A percentile compares a stretch with the other conserved stretches of the same genome.
phyloP scores from a whole-genome alignment of 2,797 vertebrate genomes.

The Eptatretus atami region DNA sequence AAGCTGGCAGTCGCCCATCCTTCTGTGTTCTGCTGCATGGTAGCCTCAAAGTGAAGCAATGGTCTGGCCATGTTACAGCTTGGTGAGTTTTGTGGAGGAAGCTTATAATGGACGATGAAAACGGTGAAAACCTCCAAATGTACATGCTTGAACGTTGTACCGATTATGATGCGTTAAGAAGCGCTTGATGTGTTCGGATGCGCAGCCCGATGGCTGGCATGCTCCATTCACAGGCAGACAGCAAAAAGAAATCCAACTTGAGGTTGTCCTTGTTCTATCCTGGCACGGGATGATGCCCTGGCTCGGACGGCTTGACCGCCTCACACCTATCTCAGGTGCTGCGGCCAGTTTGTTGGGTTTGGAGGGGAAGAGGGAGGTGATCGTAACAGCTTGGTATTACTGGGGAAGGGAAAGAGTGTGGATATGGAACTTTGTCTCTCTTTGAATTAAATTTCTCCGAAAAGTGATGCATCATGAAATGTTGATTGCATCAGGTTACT shows the following conservation, averaged over 20 bases:
- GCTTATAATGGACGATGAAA: no score
- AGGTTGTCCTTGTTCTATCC: conserved; percentile 98
- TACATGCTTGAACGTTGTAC: no score
- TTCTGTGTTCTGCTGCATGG: conserved; percentile 89
- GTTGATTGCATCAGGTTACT: no score
- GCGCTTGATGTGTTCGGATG: no score
- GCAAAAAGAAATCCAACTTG: conserved; percentile 97
- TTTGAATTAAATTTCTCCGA: no score
- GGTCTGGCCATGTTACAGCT: conserved; percentile 82
- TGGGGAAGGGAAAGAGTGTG: neutral
- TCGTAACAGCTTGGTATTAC: neutral
- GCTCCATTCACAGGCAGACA: conserved; percentile 94
- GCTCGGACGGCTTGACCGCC: conserved; percentile 62
- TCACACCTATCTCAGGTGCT: conserved; percentile 83
- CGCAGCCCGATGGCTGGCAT: conserved; percentile 58
- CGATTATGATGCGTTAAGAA: no score
- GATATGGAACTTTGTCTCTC: no score
- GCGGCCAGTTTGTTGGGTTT: no score
- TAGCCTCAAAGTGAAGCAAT: conserved; percentile 91
- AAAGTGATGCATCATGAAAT: no score
- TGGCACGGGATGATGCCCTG: conserved; percentile 53
- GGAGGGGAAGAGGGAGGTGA: no score
- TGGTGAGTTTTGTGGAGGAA: conserved; percentile 21
- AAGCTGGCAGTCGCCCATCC: conserved; percentile 83
- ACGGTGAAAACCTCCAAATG: no score